Base-by-base conservation (phyloP, 2,113 vertebrate species). In the Vulpes ferrilata region DNA sequence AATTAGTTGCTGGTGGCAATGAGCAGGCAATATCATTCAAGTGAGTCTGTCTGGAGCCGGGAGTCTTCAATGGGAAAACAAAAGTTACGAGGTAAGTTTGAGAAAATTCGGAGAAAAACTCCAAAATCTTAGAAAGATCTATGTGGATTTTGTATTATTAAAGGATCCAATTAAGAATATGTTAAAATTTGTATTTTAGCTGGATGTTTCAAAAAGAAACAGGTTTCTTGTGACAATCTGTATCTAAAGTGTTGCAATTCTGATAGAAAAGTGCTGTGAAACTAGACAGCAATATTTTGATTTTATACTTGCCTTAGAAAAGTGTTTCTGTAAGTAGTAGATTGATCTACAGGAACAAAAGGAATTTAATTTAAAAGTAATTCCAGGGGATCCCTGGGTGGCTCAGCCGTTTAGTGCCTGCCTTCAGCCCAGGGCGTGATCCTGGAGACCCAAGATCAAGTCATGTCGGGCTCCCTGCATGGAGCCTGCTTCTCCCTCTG, bases 1-100 rank as follows among this genome's bases (percentile, higher is more conserved):
- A 90, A 67, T 93, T 43, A 80, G 38, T 92, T 12, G 27, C 67
- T 95, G 83, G 92, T 83, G 79, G 62, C 73, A 80, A 93, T 25
- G 30, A 81, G 51, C 4, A 96, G 48, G 20, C 20, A 95, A 93
- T 86, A 55, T 82, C 25, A 97, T 17, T 88, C 5, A 60, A 73
- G 30, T 51, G n/a, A 71, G 5, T 57, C 32, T 82, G 55, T 1
- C 5, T 71, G 55, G 5, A 73, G 22, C 38, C 82, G 3, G 4
- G 13, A 65, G 3, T 51, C 1, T 48, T 30, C 16, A 27, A 48
- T 13, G 2, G 48, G 11, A 59, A 84, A 81, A 55, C 2, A 59
- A 67, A 96, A 69, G 11, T 19, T 71, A 64, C 87, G 10, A 67
- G 5, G 1, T 51, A 8, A 93, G 1, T 8, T 19, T 25, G 20